phyloP scores from a whole-genome alignment of 1,140 invertebrate genomes.

The Pollicipes pollicipes region DNA sequence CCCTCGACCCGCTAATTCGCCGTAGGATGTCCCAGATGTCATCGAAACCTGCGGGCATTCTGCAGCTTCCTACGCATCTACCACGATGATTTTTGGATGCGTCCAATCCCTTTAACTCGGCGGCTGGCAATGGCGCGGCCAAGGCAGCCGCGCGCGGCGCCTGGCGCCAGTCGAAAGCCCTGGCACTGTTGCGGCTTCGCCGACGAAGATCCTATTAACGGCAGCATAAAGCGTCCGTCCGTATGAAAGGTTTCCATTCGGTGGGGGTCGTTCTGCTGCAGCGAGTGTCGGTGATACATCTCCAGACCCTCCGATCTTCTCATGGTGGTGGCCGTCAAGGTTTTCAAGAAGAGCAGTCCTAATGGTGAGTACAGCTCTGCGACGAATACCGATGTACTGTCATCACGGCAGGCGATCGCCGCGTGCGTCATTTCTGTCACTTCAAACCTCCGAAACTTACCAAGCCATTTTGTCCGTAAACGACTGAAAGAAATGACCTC shows the following conservation, averaged over 20 bases:
- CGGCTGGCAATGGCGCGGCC: too few relatives aligned
- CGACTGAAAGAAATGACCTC: neutral
- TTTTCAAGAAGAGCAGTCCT: slow-evolving; percentile 20
- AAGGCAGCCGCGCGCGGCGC: too few relatives aligned
- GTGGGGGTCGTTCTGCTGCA: neutral
- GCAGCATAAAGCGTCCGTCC: neutral
- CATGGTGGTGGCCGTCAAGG: slow-evolving; percentile 16
- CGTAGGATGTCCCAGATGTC: too few relatives aligned
- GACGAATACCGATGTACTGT: neutral
- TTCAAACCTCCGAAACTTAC: neutral
- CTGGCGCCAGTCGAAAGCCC: too few relatives aligned
- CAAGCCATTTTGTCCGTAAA: neutral
- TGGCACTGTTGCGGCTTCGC: neutral
- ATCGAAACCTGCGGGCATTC: too few relatives aligned
- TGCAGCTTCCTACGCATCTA: too few relatives aligned
- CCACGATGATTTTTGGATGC: too few relatives aligned
- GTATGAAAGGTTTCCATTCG: neutral
- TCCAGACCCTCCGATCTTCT: neutral
- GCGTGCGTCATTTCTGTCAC: neutral
- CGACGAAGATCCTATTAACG: neutral
- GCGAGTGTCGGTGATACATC: neutral
- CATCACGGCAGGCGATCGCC: neutral
- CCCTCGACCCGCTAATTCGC: too few relatives aligned
- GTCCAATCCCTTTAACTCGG: too few relatives aligned
- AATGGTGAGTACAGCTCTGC: slow-evolving; percentile 14